Evolutionary conservation across 2,888 invertebrate genomes (phyloP).

Genomic region (Mamestra brassicae): DNA sequence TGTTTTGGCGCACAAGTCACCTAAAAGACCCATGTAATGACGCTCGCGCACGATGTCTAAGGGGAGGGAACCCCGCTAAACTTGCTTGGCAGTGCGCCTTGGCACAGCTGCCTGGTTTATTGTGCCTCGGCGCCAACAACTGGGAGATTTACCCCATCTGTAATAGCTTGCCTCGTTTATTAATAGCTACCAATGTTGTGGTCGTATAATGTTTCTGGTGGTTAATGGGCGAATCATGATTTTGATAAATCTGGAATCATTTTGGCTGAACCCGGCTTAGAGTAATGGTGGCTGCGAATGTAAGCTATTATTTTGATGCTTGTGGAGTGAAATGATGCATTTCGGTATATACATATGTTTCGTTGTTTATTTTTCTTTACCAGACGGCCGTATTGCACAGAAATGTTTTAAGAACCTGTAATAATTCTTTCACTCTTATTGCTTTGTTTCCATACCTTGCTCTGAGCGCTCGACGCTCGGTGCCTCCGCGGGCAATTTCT

Average conservation of each 20-base stretch:
- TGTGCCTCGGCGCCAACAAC: conserved; percentile 82
- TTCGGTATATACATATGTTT: conserved; percentile 12
- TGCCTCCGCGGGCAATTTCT: neutral
- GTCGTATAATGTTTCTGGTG: conserved; percentile 76
- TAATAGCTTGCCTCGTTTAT: conserved; percentile 80
- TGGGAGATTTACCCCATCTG: conserved; percentile 81
- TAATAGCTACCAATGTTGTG: conserved; percentile 79
- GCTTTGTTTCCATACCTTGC: neutral
- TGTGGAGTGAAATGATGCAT: conserved; percentile 48
- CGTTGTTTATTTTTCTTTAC: conserved; percentile 30
- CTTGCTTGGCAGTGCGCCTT: conserved; percentile 84
- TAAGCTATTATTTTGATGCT: conserved; percentile 51
- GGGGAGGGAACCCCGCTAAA: conserved; percentile 70
- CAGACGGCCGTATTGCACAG: neutral
- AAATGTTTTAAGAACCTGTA: conserved; percentile 17
- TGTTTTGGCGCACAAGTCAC: conserved; percentile 59
- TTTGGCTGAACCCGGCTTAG: conserved; percentile 61
- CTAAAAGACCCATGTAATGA: conserved; percentile 59
- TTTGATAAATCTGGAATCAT: conserved; percentile 76
- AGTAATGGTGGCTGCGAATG: conserved; percentile 58
- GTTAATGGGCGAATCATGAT: conserved; percentile 79
- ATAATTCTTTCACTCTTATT: conserved; percentile 16
- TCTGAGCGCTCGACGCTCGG: neutral
- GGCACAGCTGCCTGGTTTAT: conserved; percentile 82
- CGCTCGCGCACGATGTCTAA: conserved; percentile 59